Evolutionary conservation across 2,113 vertebrate species (phyloP).

Genomic region (Coregonus clupeaformis): DNA sequence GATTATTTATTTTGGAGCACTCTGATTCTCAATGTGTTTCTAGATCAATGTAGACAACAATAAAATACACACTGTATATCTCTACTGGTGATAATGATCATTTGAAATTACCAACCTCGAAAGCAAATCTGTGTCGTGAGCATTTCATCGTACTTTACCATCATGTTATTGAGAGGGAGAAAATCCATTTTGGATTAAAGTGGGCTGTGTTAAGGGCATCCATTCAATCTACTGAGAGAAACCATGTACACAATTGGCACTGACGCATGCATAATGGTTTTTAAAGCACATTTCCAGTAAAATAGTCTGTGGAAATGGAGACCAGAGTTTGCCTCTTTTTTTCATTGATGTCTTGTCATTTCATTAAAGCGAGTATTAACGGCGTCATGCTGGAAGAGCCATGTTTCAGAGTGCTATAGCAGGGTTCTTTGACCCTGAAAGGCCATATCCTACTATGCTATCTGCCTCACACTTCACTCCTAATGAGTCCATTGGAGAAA

Average conservation of each 20-base stretch:
- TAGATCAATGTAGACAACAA: too few species aligned
- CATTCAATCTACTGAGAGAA: constrained; percentile 19
- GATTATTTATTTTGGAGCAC: too few species aligned
- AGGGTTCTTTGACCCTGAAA: not conserved
- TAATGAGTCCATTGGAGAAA: not conserved
- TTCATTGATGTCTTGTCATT: not conserved
- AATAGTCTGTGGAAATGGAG: constrained; percentile 32
- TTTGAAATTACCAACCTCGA: too few species aligned
- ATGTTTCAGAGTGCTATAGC: not conserved
- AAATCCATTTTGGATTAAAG: constrained; percentile 18
- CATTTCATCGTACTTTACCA: too few species aligned
- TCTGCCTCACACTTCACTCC: not conserved
- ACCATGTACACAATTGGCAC: constrained; percentile 36
- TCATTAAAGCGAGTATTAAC: not conserved
- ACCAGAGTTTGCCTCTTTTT: constrained; percentile 10
- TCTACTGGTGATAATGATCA: too few species aligned
- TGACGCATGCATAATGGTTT: constrained; percentile 37
- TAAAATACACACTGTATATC: too few species aligned
- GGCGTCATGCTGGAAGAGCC: not conserved
- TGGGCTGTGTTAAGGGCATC: constrained; percentile 31
- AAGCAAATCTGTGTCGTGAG: too few species aligned
- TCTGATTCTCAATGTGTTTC: too few species aligned
- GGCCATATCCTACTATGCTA: not conserved
- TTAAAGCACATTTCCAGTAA: constrained; percentile 53
- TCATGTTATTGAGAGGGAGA: not conserved